Evolutionary conservation across 2,888 invertebrate species (phyloP), one percentile per base, ranked within the genome.

Genomic region (Cataglyphis altisquamis): DNA sequence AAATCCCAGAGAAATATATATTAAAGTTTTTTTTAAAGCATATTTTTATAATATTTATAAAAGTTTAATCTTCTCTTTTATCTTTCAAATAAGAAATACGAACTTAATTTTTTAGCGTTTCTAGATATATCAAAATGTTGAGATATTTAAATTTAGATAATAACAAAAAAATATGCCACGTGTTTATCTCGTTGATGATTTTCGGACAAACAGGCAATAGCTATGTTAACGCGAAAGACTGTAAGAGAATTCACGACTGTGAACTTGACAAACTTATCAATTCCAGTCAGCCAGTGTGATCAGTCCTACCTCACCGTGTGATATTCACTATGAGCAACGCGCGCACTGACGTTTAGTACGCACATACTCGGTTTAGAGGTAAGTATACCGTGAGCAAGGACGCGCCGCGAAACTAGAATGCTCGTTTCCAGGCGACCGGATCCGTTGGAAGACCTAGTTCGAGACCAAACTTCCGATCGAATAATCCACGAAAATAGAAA

Each of bases 301-400:
- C 84, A 72, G 63, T 66, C 70, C 36, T 62, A 84, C 55, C 68
- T 21, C 83, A 64, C 45, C 80, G 75, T 84, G 74, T 32, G 81
- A 85, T 85, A 87, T 84, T 78, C 72, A 60, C 78, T 70, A 86
- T 84, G 88, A 84, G 84, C 85, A 70, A 72, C 87, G 86, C 72
- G 82, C 81, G 80, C 81, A 66, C 66, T 85, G 85, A 82, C 85
- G 72, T 82, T 83, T 32, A 67, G 74, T 57, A 74, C 72, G 39
- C 29, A 83, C 67, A 84, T 82, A 82, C 85, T 85, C 84, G 85
- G 83, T 85, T 78, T 81, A 84, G 85, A 87, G 87, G 87, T 89
- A 88, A 91, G 91, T 91, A 68, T 89, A 89, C 88, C 89, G 88
- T 84, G 89, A 87, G 86, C 91, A 91, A 91, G 91, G 91, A 90